phyloP scores from a whole-genome alignment of 1,140 invertebrate species.

The Plodia interpunctella region DNA sequence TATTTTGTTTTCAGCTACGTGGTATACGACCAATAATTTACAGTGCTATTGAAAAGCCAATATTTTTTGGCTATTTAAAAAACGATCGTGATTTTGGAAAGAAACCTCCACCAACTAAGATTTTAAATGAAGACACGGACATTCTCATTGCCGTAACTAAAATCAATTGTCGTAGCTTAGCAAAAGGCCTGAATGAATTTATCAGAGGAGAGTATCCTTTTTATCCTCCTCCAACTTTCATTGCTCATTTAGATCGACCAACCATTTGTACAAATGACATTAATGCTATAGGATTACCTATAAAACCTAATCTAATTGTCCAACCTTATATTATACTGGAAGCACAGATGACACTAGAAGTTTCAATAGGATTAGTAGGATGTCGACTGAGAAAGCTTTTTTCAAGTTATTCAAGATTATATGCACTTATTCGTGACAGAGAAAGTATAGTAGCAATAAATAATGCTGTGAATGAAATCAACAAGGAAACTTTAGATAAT shows the following conservation, averaged over 20 bases:
- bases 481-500: conserved; percentile 26
- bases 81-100: conserved; percentile 35
- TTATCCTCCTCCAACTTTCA: conserved; percentile 34
- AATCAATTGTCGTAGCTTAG: conserved; percentile 46
- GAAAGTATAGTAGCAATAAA: conserved; percentile 30
- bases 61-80: conserved; percentile 43
- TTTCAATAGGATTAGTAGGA: conserved; percentile 56
- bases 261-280: conserved; percentile 50
- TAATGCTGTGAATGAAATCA: conserved; percentile 40
- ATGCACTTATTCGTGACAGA: conserved; percentile 30
- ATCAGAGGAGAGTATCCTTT: conserved; percentile 53
- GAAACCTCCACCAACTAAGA: conserved; percentile 14
- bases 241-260: conserved; percentile 28
- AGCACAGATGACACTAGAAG: conserved; percentile 56
- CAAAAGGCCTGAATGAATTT: conserved; percentile 41
- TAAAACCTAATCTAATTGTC: conserved; percentile 33
- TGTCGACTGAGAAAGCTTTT: conserved; percentile 37
- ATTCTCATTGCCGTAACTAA: conserved; percentile 48
- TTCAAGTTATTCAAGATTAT: conserved; percentile 48
- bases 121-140: conserved; percentile 29
- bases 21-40: conserved; percentile 31
- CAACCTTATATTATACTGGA: conserved; percentile 40
- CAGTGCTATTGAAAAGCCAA: conserved; percentile 12
- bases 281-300: conserved; percentile 36
- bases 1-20: conserved; percentile 41